Evolutionary conservation across 2,797 vertebrate species (phyloP).

Genomic region (Brachymystax lenok): DNA sequence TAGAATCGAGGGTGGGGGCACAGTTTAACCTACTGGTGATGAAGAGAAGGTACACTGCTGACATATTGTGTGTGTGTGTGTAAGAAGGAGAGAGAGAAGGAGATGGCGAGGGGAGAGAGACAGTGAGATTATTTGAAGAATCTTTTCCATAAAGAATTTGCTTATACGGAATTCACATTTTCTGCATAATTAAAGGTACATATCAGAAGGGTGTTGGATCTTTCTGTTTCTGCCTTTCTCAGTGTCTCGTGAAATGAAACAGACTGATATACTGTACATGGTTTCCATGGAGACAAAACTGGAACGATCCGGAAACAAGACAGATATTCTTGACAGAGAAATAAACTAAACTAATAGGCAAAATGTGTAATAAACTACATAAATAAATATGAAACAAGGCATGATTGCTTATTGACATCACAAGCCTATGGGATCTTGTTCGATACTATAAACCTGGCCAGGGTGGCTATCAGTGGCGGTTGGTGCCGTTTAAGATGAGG

Average conservation of each 20-base stretch:
- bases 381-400: neutral
- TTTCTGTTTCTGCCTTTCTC: conserved; percentile 10
- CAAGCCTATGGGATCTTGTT: neutral
- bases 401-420: too few species aligned
- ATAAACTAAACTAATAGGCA: neutral
- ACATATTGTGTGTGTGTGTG: conserved; percentile 43
- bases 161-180: conserved; percentile 19
- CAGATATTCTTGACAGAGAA: neutral
- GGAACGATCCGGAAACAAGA: conserved; percentile 6
- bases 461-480: neutral
- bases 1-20: conserved; percentile 16
- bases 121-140: conserved; percentile 31
- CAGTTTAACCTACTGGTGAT: conserved; percentile 14
- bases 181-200: neutral
- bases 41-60: conserved; percentile 19
- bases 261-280: conserved; percentile 27
- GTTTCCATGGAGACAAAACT: conserved; percentile 49
- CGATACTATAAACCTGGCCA: neutral
- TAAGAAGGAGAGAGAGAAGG: too few species aligned
- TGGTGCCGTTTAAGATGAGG: too few species aligned
- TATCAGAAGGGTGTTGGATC: neutral
- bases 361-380: neutral
- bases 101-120: conserved; percentile 3
- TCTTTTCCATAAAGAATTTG: conserved; percentile 3
- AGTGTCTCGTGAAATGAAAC: conserved; percentile 35